Percentiles rank a stretch among this genome's conserved stretches.
Conservation (phyloP, 2,113 vertebrate genomes). For the Zosterops lateralis region DNA sequence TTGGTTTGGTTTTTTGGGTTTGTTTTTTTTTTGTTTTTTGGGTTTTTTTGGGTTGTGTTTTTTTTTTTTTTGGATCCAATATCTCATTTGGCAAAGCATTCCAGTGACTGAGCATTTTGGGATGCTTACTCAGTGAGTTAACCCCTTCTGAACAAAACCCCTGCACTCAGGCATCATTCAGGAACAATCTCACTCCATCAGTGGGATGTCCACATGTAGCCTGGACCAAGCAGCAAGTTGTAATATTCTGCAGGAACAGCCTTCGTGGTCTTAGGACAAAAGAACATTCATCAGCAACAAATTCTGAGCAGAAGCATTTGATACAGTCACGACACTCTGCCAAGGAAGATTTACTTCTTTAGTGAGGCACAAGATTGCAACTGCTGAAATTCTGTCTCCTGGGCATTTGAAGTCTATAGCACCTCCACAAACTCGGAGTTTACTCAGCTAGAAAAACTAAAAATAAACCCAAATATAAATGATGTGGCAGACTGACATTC, state of each 20-base stretch:
- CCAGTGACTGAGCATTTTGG: background rate
- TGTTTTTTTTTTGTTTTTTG: no score
- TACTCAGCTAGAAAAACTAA: slow-evolving; percentile 27
- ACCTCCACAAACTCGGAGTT: background rate
- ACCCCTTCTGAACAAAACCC: background rate
- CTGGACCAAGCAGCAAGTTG: background rate
- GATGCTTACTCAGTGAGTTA: background rate
- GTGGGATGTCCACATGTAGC: background rate
- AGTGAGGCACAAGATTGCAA: background rate
- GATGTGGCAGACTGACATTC: background rate
- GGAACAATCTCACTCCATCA: background rate
- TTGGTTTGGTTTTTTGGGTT: background rate
- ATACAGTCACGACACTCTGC: background rate
- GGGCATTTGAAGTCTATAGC: background rate
- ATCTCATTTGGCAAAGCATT: background rate
- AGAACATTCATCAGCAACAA: background rate
- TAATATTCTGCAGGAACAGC: background rate
- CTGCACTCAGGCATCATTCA: background rate
- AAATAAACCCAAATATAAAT: slow-evolving; percentile 16
- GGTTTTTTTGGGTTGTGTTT: no score
- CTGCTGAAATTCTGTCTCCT: background rate
- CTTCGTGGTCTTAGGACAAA: background rate
- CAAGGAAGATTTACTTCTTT: background rate
- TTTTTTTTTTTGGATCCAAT: background rate
- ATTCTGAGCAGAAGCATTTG: background rate